These are phyloP conservation scores for Drosophila navojoa DNA, from an alignment of 1,140 invertebrate species.

Conservation along the genomic window DNA sequence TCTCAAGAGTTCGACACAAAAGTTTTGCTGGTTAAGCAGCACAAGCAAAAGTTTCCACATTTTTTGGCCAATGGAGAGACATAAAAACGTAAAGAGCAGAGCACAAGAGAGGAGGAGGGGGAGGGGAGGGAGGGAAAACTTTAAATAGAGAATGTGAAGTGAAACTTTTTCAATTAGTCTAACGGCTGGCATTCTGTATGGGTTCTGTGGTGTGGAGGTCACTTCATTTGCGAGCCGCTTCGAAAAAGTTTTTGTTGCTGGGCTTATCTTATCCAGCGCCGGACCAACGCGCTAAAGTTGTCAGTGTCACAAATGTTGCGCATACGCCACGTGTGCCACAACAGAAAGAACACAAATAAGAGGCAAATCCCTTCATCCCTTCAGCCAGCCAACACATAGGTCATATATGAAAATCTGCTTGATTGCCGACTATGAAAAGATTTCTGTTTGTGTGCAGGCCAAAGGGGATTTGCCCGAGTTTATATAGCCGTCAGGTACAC, in stretches of 20 bases:
- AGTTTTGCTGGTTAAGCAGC: conserved; percentile 48
- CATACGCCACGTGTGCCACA: conserved; percentile 48
- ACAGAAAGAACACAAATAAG: not conserved
- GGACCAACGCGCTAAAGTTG: conserved; percentile 33
- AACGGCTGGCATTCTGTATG: conserved; percentile 61
- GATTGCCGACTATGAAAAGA: conserved; percentile 59
- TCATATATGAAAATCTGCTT: conserved; percentile 73
- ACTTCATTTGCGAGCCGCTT: conserved; percentile 11
- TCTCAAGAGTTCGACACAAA: conserved; percentile 36
- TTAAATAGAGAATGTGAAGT: conserved; percentile 51
- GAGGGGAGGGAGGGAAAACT: conserved; percentile 34
- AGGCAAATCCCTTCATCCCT: conserved; percentile 16
- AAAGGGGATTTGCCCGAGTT: conserved; percentile 33
- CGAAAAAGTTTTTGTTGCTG: not conserved
- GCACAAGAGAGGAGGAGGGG: not conserved
- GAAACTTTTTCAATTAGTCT: conserved; percentile 79
- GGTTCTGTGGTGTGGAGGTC: conserved; percentile 5
- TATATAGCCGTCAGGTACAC: conserved; percentile 29
- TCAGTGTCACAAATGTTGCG: conserved; percentile 45
- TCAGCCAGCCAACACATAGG: conserved; percentile 39
- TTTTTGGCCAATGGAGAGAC: conserved; percentile 13
- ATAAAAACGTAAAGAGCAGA: conserved; percentile 33
- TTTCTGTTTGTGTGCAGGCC: conserved; percentile 7
- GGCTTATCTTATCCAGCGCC: conserved; percentile 35
- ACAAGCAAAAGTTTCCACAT: conserved; percentile 30